Evolutionary conservation across 2,888 invertebrate species (phyloP).

Genomic region (Catocala nupta): DNA sequence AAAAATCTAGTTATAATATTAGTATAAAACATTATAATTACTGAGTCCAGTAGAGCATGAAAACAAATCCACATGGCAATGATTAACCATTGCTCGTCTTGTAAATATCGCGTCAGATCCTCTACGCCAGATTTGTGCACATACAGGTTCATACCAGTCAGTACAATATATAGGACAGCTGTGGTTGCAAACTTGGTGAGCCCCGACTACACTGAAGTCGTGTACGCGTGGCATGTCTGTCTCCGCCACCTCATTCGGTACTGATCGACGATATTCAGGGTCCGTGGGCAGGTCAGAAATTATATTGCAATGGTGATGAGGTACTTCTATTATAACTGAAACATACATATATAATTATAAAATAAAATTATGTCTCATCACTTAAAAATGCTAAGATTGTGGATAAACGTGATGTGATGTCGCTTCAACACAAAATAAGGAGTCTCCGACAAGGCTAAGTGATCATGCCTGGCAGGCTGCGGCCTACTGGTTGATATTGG

Average conservation of each 20-base stretch:
- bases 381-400: no score
- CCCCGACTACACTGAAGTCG: conserved; percentile 74
- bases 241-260: no score
- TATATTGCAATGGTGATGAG: background rate
- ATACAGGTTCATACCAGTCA: conserved; percentile 75
- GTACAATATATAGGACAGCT: conserved; percentile 75
- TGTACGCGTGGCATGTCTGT: conserved; percentile 15
- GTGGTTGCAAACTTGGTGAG: conserved; percentile 77
- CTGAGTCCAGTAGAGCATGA: conserved; percentile 75
- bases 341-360: background rate
- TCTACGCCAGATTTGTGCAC: conserved; percentile 69
- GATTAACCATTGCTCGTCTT: conserved; percentile 72
- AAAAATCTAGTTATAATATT: no score
- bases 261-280: conserved; percentile 49
- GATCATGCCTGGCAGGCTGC: no score
- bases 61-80: conserved; percentile 79
- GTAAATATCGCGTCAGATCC: conserved; percentile 37
- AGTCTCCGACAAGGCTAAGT: no score
- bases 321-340: background rate
- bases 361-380: no score
- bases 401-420: no score
- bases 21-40: conserved; percentile 57
- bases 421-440: no score
- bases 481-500: no score
- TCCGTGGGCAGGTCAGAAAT: no score